phyloP scores from a whole-genome alignment of 2,113 vertebrate genomes.

The Hypanus sabinus region DNA sequence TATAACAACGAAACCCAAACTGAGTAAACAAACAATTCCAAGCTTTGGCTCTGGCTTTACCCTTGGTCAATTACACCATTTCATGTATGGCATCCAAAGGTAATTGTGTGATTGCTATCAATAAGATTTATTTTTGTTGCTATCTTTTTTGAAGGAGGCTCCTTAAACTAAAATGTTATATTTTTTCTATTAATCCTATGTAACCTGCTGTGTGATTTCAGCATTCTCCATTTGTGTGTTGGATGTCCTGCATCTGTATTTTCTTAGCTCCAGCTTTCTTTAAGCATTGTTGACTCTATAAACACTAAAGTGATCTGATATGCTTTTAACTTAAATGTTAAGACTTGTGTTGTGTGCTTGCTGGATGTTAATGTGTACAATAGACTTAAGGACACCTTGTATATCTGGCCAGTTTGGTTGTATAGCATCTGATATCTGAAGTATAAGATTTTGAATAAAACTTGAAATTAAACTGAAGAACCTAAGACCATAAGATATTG shows the following conservation, averaged over 20 bases:
- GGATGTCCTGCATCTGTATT: no score
- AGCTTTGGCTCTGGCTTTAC: not conserved
- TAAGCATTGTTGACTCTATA: not conserved
- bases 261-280: not conserved
- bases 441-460: not conserved
- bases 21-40: not conserved
- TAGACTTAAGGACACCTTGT: not conserved
- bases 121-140: not conserved
- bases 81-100: not conserved
- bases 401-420: not conserved
- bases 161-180: no score
- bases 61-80: not conserved
- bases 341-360: not conserved
- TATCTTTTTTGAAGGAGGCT: no score
- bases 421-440: not conserved
- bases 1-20: not conserved
- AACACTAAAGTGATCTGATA: not conserved
- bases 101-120: not conserved
- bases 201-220: no score
- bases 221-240: no score
- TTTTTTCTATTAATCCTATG: no score
- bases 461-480: not conserved
- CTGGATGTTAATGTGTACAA: not conserved
- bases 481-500: no score
- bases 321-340: not conserved